phyloP scores from a whole-genome alignment of 2,113 vertebrate species.

The Mustelus asterias region DNA sequence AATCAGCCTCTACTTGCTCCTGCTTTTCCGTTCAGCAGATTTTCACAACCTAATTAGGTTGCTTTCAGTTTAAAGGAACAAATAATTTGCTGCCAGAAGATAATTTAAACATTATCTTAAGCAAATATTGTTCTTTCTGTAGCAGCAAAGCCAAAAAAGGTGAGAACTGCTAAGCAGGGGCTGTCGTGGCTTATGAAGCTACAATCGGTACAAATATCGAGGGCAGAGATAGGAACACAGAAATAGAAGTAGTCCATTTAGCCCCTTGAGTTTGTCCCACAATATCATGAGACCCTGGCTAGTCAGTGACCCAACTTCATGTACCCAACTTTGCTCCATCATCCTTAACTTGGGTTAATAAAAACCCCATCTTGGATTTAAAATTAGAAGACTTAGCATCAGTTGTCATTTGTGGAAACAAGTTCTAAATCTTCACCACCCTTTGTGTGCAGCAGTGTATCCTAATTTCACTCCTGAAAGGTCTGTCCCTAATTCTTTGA shows the following conservation, averaged over 20 bases:
- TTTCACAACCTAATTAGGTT: background rate
- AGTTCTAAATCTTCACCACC: background rate
- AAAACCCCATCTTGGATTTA: background rate
- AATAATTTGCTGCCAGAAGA: background rate
- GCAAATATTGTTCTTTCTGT: background rate
- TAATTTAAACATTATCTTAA: background rate
- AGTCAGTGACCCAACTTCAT: background rate
- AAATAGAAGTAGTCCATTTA: background rate
- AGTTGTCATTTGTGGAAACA: background rate
- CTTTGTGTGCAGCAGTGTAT: background rate
- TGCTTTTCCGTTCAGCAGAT: background rate
- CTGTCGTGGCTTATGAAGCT: background rate
- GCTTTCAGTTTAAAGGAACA: background rate
- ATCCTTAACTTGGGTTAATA: background rate
- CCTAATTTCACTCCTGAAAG: background rate
- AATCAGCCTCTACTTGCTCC: background rate
- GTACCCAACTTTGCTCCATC: background rate
- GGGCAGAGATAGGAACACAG: background rate
- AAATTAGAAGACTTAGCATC: background rate
- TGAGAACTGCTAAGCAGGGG: background rate
- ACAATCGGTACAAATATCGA: background rate
- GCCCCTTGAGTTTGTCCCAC: too few relatives aligned
- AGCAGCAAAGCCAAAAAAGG: background rate
- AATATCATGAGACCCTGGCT: background rate
- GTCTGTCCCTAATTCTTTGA: too few relatives aligned